Conservation (phyloP, 2,797 vertebrate species). For the Characodon lateralis region DNA sequence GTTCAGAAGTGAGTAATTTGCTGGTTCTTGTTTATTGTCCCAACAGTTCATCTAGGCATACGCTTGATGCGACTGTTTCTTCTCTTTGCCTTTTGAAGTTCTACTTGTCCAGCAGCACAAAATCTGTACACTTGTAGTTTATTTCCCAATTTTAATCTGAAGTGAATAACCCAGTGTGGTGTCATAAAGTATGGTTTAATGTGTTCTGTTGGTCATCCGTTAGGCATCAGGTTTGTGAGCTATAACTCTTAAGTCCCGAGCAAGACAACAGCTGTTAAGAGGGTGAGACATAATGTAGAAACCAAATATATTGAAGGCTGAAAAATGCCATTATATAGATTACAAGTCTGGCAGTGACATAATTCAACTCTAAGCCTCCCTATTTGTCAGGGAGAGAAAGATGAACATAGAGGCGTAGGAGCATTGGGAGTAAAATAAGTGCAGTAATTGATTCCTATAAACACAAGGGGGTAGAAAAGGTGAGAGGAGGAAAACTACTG, state of each 20-base stretch:
- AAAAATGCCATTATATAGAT: conserved; percentile 50
- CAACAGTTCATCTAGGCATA: too few species aligned
- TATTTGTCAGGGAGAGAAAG: conserved; percentile 21
- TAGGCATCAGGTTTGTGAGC: conserved; percentile 17
- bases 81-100: background rate
- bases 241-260: conserved; percentile 26
- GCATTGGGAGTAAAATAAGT: conserved; percentile 13
- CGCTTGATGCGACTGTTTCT: background rate
- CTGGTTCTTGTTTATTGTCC: too few species aligned
- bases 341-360: conserved; percentile 41
- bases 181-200: background rate
- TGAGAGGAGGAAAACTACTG: conserved; percentile 7
- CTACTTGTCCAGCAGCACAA: background rate
- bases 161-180: background rate
- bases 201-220: conserved; percentile 8
- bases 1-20: too few species aligned
- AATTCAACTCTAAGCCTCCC: conserved; percentile 32
- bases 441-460: conserved; percentile 36
- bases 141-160: background rate
- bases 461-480: conserved; percentile 20
- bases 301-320: conserved; percentile 27
- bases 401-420: conserved; percentile 10
- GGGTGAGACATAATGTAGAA: conserved; percentile 34
- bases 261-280: conserved; percentile 28
- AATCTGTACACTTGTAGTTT: background rate